phyloP scores from a whole-genome alignment of 2,888 invertebrate genomes.

The Rhagophthalmus giganteus region DNA sequence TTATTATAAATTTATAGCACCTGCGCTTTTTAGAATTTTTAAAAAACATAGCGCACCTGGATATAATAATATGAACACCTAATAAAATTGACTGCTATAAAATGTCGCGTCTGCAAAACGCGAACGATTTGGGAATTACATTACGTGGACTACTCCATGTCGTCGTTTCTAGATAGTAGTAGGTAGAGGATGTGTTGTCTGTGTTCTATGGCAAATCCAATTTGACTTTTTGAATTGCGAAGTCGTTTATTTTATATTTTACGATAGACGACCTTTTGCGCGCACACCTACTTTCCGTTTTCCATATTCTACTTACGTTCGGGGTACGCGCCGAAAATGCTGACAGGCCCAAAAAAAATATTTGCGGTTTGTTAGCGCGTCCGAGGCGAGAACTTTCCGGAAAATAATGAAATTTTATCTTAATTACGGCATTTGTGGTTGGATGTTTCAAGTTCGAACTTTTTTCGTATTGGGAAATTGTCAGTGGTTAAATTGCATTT shows the following conservation, averaged over 20 bases:
- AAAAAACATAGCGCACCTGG: too few relatives aligned
- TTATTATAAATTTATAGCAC: too few relatives aligned
- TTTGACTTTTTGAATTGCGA: constrained; percentile 29
- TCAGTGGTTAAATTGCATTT: too few relatives aligned
- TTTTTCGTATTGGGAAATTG: too few relatives aligned
- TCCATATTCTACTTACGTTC: background rate
- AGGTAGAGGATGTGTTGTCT: constrained; percentile 34
- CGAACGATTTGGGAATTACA: constrained; percentile 46
- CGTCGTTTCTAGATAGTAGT: constrained; percentile 33
- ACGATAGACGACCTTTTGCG: constrained; percentile 14
- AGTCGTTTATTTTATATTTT: constrained; percentile 16
- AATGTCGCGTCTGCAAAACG: constrained; percentile 42
- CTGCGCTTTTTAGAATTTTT: too few relatives aligned
- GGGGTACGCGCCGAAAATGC: too few relatives aligned
- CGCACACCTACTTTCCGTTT: constrained; percentile 10
- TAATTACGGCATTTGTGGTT: constrained; percentile 17
- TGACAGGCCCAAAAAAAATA: too few relatives aligned
- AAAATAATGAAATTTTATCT: constrained; percentile 23
- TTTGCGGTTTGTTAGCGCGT: too few relatives aligned
- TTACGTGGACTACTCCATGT: constrained; percentile 31
- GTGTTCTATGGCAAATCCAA: constrained; percentile 35
- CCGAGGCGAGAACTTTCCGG: constrained; percentile 10
- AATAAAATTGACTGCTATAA: constrained; percentile 42
- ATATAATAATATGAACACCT: constrained; percentile 30
- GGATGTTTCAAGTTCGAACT: too few relatives aligned